Evolutionary conservation across 1,140 invertebrate genomes (phyloP).

Genomic region (Calephelis nemesis): DNA sequence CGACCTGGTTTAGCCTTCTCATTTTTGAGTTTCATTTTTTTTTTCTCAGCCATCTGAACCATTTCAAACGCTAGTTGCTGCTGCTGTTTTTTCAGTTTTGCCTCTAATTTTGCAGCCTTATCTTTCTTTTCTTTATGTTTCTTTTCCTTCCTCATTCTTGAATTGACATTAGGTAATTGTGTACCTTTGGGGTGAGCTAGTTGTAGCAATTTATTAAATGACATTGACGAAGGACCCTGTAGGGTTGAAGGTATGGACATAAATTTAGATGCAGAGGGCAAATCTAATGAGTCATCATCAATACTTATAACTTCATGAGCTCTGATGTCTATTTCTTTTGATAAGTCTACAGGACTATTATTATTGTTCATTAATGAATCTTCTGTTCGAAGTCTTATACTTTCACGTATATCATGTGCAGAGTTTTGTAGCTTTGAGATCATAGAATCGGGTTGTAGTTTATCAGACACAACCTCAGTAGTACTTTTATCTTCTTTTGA

Average conservation of each 20-base stretch:
- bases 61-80: slow-evolving; percentile 65
- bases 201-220: slow-evolving; percentile 66
- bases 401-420: slow-evolving; percentile 52
- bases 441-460: slow-evolving; percentile 73
- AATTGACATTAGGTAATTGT: slow-evolving; percentile 64
- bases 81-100: slow-evolving; percentile 74
- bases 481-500: slow-evolving; percentile 82
- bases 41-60: slow-evolving; percentile 58
- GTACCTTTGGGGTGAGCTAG: slow-evolving; percentile 65
- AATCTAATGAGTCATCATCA: slow-evolving; percentile 72
- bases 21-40: slow-evolving; percentile 58
- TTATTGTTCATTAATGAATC: slow-evolving; percentile 71
- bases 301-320: slow-evolving; percentile 72
- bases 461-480: slow-evolving; percentile 75
- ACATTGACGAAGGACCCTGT: slow-evolving; percentile 48
- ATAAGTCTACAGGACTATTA: slow-evolving; percentile 73
- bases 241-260: slow-evolving; percentile 33
- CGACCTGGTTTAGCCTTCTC: slow-evolving; percentile 71
- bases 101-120: slow-evolving; percentile 75
- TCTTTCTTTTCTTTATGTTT: slow-evolving; percentile 83
- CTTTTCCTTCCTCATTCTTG: slow-evolving; percentile 82
- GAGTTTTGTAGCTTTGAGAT: slow-evolving; percentile 72
- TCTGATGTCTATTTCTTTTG: slow-evolving; percentile 69
- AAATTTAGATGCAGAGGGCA: slow-evolving; percentile 43
- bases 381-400: slow-evolving; percentile 54